Evolutionary conservation across 2,113 vertebrate species (phyloP).

Genomic region (Stictonetta naevosa): DNA sequence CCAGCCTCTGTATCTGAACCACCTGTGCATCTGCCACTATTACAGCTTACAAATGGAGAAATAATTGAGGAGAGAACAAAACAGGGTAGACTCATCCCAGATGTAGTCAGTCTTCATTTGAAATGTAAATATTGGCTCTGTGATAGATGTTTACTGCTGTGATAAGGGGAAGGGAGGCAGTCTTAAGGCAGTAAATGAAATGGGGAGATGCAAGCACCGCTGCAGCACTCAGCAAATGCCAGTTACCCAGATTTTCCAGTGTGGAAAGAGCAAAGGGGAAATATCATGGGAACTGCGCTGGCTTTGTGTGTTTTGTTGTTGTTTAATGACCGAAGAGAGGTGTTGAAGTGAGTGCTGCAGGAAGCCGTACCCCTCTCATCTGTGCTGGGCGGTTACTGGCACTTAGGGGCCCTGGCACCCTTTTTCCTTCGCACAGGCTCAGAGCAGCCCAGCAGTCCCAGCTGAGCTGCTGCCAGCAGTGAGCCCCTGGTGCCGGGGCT

Average conservation of each 20-base stretch:
- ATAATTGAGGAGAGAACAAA: not conserved
- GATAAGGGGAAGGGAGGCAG: not conserved
- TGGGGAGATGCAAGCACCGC: not conserved
- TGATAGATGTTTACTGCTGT: not conserved
- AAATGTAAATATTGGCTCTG: not conserved
- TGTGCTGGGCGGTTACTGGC: fast-evolving
- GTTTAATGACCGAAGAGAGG: not conserved
- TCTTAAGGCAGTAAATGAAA: not conserved
- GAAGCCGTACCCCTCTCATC: not conserved
- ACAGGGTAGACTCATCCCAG: not conserved
- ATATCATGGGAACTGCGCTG: not conserved
- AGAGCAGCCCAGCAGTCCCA: not conserved
- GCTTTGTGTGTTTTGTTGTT: not conserved
- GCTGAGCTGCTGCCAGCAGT: not conserved
- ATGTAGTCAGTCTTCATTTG: not conserved
- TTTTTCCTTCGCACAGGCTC: fast-evolving
- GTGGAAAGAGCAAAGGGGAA: not conserved
- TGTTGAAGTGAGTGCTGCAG: not conserved
- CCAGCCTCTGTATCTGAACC: not conserved
- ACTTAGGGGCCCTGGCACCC: too few relatives aligned
- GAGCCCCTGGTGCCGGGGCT: fast-evolving
- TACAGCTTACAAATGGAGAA: not conserved
- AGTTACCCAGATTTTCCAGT: not conserved
- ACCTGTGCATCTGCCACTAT: fast-evolving
- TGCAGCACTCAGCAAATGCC: not conserved